phyloP scores from a whole-genome alignment of 92 coral and sea anemone genomes.

The Montipora capitata region DNA sequence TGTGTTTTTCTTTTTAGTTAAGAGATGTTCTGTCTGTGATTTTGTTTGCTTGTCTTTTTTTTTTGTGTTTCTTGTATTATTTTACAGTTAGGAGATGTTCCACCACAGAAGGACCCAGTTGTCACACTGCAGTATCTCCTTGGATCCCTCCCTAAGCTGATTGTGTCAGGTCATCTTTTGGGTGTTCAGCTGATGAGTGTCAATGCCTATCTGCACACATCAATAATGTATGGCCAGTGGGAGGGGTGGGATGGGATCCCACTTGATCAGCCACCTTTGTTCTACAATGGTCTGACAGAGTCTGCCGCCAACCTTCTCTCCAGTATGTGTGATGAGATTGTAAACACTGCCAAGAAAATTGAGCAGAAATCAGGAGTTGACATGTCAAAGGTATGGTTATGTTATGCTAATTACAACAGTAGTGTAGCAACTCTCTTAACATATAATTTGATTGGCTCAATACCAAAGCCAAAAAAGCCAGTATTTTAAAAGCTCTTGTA shows the following conservation, averaged over 20 bases:
- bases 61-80: no score
- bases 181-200: constrained; percentile 73
- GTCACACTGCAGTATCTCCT: constrained; percentile 68
- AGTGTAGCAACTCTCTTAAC: no score
- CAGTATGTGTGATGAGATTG: constrained; percentile 69
- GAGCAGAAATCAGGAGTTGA: constrained; percentile 46
- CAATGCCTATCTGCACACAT: constrained; percentile 76
- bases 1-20: no score
- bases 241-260: constrained; percentile 82
- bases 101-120: constrained; percentile 68
- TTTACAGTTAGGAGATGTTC: constrained; percentile 28
- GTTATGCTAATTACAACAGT: not conserved
- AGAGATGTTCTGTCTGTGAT: not conserved
- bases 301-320: constrained; percentile 61
- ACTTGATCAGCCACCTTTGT: constrained; percentile 73
- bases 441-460: no score
- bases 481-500: no score
- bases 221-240: constrained; percentile 82
- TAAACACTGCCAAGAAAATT: constrained; percentile 39
- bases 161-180: constrained; percentile 66
- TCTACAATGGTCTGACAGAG: constrained; percentile 75
- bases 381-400: constrained; percentile 48
- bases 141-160: constrained; percentile 67
- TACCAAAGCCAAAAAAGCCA: no score
- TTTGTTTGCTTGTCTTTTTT: not conserved